Base-by-base conservation (phyloP, 2,797 vertebrate genomes). In the Cichlasoma orientale region DNA sequence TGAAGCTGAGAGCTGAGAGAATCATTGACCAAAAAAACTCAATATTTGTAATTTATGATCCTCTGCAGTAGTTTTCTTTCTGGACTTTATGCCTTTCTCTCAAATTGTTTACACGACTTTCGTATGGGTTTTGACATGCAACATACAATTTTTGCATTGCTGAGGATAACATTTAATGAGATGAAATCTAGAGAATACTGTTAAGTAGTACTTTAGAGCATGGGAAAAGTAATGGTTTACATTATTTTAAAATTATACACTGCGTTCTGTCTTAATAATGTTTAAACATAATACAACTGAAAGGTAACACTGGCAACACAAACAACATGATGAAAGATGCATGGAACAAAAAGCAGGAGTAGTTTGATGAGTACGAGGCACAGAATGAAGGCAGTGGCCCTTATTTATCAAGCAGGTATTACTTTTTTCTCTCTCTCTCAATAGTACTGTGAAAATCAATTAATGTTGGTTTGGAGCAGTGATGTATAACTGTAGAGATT, bases 61-160 rank as follows among this genome's bases (percentile, higher is more conserved):
- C 69, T 90, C 83, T 85, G 84, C 89, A 86, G 89, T 89, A 83
- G 78, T 93, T 92, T 93, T 90, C 90, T 85, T 82, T 90, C 90
- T 92, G 91, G 88, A 90, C 83, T 55, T 87, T 73, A 75, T 47
- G 75, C 87, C 80, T 44, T 81, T 84, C 58, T 84, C 74, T 90
- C 83, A 86, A 73, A 76, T 85, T 87, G 80, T 89, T 87, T 80
- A 89, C 85, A 85, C 80, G 47, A 82, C 72, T 81, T 80, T 25
- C 59, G 82, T 74, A 90, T 92, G 90, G 89, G 72, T 84, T 91
- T 86, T 78, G 88, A 94, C 93, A 94, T 94, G 93, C 94, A 93
- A 93, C 93, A 93, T 90, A 93, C 84, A 94, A 89, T 89, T 90
- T 94, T 92, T 92, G 92, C 91, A 90, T 92, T 54, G 85, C 90